Conservation (phyloP, 1,140 invertebrate species). For the Drosophila prosaltans region DNA sequence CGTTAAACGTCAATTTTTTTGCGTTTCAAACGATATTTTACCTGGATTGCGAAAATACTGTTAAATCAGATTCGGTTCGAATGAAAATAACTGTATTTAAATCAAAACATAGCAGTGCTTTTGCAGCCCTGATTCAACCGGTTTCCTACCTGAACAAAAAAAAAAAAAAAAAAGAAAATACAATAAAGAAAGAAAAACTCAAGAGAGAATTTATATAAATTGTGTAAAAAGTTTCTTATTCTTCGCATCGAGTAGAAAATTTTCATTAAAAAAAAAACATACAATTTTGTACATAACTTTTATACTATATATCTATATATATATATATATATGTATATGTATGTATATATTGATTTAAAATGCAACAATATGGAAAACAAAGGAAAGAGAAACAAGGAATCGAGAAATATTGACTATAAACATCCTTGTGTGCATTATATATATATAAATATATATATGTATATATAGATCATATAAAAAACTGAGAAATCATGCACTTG, state of each 20-base stretch:
- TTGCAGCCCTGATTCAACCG: conserved; percentile 1
- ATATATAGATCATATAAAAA: conserved; percentile 25
- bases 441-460: conserved; percentile 19
- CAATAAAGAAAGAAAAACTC: conserved; percentile 29
- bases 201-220: conserved; percentile 24
- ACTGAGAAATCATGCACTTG: conserved; percentile 58
- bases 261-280: conserved; percentile 53
- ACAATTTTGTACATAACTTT: conserved; percentile 70
- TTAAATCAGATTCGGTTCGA: background rate
- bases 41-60: background rate
- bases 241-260: conserved; percentile 72
- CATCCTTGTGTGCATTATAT: conserved; percentile 68
- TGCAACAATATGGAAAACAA: conserved; percentile 49
- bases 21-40: background rate
- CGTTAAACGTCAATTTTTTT: background rate
- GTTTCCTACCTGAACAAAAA: conserved; percentile 18
- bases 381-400: conserved; percentile 37
- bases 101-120: background rate
- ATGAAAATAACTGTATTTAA: background rate
- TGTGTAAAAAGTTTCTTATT: conserved; percentile 25
- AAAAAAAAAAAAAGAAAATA: background rate
- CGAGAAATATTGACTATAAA: conserved; percentile 35
- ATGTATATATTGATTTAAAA: conserved; percentile 70
- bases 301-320: conserved; percentile 52
- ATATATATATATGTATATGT: conserved; percentile 39